phyloP scores from a whole-genome alignment of 2,113 vertebrate species.

The Lampris incognitus region DNA sequence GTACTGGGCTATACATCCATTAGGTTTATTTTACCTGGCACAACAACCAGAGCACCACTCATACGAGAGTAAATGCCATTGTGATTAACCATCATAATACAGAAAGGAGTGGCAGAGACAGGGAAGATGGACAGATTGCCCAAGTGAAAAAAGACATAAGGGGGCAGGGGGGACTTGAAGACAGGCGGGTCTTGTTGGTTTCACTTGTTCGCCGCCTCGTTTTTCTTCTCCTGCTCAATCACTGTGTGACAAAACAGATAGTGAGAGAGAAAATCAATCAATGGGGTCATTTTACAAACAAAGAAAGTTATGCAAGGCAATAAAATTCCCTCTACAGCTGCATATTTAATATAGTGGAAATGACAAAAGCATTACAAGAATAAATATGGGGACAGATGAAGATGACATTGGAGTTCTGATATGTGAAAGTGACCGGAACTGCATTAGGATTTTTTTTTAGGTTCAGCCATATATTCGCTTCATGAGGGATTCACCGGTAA shows the following conservation, averaged over 20 bases:
- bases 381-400: too few species aligned
- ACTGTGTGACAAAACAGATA: conserved; percentile 73
- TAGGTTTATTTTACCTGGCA: conserved; percentile 37
- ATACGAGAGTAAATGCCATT: conserved; percentile 24
- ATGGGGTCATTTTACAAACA: too few species aligned
- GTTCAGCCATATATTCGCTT: too few species aligned
- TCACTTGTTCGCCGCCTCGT: background rate
- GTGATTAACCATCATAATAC: conserved; percentile 19
- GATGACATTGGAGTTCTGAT: too few species aligned
- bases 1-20: conserved; percentile 21
- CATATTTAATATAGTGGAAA: too few species aligned
- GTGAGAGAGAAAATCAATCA: background rate
- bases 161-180: conserved; percentile 6
- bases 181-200: conserved; percentile 35
- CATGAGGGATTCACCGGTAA: too few species aligned
- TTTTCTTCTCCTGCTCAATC: conserved; percentile 86
- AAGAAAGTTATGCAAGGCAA: too few species aligned
- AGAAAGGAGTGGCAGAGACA: conserved; percentile 23
- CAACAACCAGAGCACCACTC: conserved; percentile 27
- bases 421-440: too few species aligned
- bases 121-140: conserved; percentile 12
- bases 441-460: too few species aligned
- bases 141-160: conserved; percentile 15
- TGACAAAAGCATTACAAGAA: too few species aligned
- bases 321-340: too few species aligned